Conservation (phyloP, 2,888 invertebrate species). For the Aspidapion aeneum region DNA sequence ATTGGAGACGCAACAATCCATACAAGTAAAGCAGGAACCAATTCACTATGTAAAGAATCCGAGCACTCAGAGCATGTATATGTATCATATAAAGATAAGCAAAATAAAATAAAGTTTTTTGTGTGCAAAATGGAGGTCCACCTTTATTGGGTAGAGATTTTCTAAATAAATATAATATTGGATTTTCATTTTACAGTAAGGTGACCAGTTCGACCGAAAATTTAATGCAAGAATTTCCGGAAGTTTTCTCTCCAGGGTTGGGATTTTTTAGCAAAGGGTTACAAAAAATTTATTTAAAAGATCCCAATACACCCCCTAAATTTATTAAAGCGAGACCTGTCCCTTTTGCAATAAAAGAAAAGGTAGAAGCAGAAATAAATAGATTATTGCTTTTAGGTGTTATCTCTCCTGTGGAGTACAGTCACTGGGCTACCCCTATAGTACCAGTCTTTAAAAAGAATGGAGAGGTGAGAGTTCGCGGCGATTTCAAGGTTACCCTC, state of each 20-base stretch:
- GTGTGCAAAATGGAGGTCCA: constrained; percentile 1
- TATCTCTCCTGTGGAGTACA: constrained; percentile 13
- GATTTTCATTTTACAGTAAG: constrained; percentile 4
- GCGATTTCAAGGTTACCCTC: constrained; percentile 30
- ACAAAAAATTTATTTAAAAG: neutral
- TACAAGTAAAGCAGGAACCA: constrained; percentile 7
- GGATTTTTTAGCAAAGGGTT: constrained; percentile 17
- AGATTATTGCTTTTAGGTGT: too few relatives aligned
- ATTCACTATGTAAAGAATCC: neutral
- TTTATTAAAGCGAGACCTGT: constrained; percentile 6
- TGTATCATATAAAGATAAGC: neutral
- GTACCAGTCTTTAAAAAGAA: constrained; percentile 13
- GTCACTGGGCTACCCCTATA: neutral
- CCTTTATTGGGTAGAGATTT: constrained; percentile 16
- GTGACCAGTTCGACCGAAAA: constrained; percentile 3
- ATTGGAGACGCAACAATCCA: neutral
- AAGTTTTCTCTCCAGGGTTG: constrained; percentile 13
- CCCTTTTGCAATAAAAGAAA: constrained; percentile 9
- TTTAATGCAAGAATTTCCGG: constrained; percentile 10
- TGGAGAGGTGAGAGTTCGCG: constrained; percentile 20
- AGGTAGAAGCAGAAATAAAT: too few relatives aligned
- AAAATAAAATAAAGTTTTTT: neutral
- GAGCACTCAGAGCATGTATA: too few relatives aligned
- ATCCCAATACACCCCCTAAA: constrained; percentile 1
- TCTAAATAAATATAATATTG: constrained; percentile 1